phyloP scores from a whole-genome alignment of 2,113 vertebrate genomes.

The Arizona elegans region DNA sequence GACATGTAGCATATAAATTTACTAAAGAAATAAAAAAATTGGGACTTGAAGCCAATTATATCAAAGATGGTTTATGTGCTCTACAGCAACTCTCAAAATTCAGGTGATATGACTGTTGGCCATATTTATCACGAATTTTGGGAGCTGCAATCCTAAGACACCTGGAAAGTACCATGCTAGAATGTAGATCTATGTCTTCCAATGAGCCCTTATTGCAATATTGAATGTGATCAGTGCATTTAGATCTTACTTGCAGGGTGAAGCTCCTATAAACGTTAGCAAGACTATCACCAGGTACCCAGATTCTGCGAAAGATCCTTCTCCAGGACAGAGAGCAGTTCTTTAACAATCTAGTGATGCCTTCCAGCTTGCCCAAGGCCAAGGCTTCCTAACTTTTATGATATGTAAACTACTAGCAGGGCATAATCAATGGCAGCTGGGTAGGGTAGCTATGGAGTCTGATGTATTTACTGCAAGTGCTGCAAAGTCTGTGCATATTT shows the following conservation, averaged over 20 bases:
- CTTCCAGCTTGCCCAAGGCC: neutral
- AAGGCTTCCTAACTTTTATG: constrained; percentile 19
- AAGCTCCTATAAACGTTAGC: neutral
- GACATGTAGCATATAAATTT: neutral
- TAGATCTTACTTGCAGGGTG: neutral
- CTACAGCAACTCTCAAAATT: neutral
- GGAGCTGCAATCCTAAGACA: neutral
- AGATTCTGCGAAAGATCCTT: neutral
- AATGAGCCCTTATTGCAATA: neutral
- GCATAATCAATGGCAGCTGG: neutral
- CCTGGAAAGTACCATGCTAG: neutral
- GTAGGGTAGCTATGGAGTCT: constrained; percentile 17
- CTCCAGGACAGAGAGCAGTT: neutral
- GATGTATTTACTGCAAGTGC: neutral
- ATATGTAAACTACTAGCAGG: constrained; percentile 12
- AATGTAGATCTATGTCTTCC: neutral
- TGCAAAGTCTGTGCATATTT: constrained; percentile 57
- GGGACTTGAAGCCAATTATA: neutral
- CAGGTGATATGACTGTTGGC: neutral
- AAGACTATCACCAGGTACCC: neutral
- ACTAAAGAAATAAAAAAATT: neutral
- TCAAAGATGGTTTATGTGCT: neutral
- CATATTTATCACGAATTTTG: neutral
- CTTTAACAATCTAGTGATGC: neutral
- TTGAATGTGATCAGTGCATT: neutral